Conservation (phyloP, 1,140 invertebrate genomes). For the Phenacoccus solenopsis region DNA sequence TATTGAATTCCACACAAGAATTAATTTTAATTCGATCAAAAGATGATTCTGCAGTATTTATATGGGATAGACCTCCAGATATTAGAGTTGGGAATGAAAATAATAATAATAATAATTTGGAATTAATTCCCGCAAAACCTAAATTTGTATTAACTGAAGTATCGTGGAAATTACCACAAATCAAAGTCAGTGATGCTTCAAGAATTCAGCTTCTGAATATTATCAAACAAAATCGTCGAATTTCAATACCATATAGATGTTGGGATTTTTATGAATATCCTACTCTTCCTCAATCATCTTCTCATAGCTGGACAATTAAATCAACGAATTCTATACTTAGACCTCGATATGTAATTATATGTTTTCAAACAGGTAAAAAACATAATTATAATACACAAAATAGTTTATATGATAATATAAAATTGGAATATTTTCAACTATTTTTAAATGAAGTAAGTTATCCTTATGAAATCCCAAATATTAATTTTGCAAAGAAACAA, state of each 20-base stretch:
- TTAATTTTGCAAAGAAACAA: slow-evolving; percentile 22
- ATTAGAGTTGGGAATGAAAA: too few relatives aligned
- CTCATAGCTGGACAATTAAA: background rate
- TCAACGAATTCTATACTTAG: background rate
- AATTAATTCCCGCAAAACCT: background rate
- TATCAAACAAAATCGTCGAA: background rate
- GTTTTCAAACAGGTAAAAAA: slow-evolving; percentile 24
- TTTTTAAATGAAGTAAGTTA: slow-evolving; percentile 23
- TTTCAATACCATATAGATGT: background rate
- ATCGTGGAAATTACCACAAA: background rate
- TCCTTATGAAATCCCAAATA: slow-evolving; percentile 20
- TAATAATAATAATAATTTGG: background rate
- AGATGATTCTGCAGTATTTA: background rate
- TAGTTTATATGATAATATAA: slow-evolving; percentile 22
- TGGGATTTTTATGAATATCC: slow-evolving; percentile 2
- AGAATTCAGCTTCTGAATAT: background rate
- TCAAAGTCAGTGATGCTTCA: background rate
- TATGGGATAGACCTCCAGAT: too few relatives aligned
- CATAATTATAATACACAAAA: slow-evolving; percentile 18
- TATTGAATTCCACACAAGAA: background rate
- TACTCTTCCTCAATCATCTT: background rate
- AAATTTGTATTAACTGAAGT: background rate
- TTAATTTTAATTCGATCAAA: background rate
- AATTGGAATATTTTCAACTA: slow-evolving; percentile 23
- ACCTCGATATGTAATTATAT: slow-evolving; percentile 24